phyloP scores from a whole-genome alignment of 2,797 vertebrate species.

The Anabacerthia variegaticeps region DNA sequence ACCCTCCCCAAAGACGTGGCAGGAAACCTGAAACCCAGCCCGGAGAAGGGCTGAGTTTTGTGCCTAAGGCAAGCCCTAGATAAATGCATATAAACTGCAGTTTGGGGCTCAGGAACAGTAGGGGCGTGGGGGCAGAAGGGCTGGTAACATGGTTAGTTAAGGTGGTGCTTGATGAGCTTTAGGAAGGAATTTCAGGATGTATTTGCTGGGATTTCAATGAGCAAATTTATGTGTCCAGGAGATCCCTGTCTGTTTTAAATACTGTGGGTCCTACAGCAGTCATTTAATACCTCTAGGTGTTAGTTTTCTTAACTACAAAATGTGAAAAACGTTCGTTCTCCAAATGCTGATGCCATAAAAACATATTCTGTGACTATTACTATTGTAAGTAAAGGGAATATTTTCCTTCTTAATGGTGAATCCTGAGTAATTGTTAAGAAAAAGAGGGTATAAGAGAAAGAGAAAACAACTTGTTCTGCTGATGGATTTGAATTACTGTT shows the following conservation, averaged over 20 bases:
- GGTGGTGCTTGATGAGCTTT: background rate
- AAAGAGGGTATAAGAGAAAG: background rate
- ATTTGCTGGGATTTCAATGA: background rate
- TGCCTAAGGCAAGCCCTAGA: background rate
- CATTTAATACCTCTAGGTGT: background rate
- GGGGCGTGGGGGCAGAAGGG: background rate
- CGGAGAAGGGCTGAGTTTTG: background rate
- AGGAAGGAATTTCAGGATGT: background rate
- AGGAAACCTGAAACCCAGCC: background rate
- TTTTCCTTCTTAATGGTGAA: background rate
- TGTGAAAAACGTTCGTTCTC: background rate
- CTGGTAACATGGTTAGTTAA: background rate
- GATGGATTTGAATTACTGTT: background rate
- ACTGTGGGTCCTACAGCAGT: background rate
- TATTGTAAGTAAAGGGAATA: background rate
- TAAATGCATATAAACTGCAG: background rate
- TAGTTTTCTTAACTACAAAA: background rate
- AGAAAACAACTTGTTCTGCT: background rate
- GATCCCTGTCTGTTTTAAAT: background rate
- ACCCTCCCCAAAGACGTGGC: background rate
- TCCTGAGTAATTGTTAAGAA: background rate
- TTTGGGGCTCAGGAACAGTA: background rate
- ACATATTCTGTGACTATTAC: background rate
- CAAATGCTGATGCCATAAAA: background rate
- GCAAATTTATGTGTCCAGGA: background rate